Evolutionary conservation across 2,113 vertebrate genomes (phyloP).

Genomic region (Procavia capensis): DNA sequence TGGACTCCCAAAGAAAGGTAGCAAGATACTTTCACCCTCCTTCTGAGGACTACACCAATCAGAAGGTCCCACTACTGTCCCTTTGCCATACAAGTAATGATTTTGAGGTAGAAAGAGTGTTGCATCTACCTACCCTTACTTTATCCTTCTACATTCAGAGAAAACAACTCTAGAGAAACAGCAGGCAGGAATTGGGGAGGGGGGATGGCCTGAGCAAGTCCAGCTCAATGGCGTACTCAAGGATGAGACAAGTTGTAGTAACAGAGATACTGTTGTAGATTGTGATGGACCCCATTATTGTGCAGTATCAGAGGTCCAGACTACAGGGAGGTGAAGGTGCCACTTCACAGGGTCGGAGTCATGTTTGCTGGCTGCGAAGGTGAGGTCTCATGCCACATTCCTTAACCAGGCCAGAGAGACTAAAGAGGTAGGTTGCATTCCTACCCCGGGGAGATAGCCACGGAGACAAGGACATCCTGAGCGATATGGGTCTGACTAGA

Average conservation of each 20-base stretch:
- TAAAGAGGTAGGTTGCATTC: background rate
- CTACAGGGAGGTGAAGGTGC: background rate
- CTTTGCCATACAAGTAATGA: background rate
- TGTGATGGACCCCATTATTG: background rate
- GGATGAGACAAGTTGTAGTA: background rate
- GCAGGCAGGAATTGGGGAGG: background rate
- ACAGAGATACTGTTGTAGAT: accelerated
- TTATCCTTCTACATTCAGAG: background rate
- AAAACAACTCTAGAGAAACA: background rate
- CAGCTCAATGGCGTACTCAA: background rate
- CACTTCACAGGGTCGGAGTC: background rate
- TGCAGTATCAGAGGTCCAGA: background rate
- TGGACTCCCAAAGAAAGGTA: background rate
- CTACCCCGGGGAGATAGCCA: background rate
- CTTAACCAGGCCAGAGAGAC: background rate
- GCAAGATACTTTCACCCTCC: background rate
- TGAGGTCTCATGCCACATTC: background rate
- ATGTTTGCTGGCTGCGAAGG: background rate
- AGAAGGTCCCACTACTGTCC: background rate
- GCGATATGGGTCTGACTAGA: background rate
- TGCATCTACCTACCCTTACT: background rate
- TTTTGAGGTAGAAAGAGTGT: background rate
- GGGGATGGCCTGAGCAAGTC: accelerated
- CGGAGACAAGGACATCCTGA: background rate
- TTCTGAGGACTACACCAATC: background rate